A percentile compares a stretch with the other conserved stretches of the same genome.
phyloP scores from a whole-genome alignment of 1,140 invertebrate genomes.

The Micrasema longulum region DNA sequence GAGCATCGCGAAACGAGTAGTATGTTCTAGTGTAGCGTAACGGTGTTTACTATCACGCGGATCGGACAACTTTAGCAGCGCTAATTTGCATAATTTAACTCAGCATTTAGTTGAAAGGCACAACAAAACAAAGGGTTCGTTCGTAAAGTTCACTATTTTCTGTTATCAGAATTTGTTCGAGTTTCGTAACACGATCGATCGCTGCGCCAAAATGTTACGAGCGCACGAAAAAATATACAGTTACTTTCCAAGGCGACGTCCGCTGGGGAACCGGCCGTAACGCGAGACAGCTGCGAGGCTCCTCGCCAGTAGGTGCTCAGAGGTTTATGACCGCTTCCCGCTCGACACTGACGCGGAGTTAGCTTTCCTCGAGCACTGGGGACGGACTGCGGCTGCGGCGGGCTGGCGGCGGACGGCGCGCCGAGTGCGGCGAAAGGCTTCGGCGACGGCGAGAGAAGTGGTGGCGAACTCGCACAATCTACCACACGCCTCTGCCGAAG shows the following conservation, averaged over 20 bases:
- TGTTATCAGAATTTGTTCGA: constrained; percentile 13
- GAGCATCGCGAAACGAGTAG: neutral
- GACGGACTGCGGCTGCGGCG: constrained; percentile 21
- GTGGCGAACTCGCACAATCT: too few relatives aligned
- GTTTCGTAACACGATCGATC: constrained; percentile 30
- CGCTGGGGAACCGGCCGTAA: constrained; percentile 34
- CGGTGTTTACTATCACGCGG: constrained; percentile 24
- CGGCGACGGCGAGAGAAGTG: neutral
- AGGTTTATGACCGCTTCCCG: constrained; percentile 48
- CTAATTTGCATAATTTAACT: constrained; percentile 6
- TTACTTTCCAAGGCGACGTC: constrained; percentile 43
- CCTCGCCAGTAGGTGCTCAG: constrained; percentile 3
- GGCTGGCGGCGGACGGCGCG: constrained; percentile 41
- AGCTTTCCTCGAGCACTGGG: neutral
- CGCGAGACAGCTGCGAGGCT: constrained; percentile 24
- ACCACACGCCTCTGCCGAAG: neutral
- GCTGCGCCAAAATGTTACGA: constrained; percentile 44
- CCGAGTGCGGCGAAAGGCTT: constrained; percentile 35
- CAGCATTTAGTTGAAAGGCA: neutral
- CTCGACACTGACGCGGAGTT: neutral
- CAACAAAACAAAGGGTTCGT: constrained; percentile 9
- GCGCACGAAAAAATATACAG: constrained; percentile 42
- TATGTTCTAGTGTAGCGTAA: constrained; percentile 13
- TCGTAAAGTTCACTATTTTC: constrained; percentile 1
- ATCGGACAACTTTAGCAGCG: neutral